Percentiles rank a stretch among this genome's conserved stretches.
Evolutionary conservation across 2,888 invertebrate species (phyloP).

Genomic region (Drosophila percnosoma): DNA sequence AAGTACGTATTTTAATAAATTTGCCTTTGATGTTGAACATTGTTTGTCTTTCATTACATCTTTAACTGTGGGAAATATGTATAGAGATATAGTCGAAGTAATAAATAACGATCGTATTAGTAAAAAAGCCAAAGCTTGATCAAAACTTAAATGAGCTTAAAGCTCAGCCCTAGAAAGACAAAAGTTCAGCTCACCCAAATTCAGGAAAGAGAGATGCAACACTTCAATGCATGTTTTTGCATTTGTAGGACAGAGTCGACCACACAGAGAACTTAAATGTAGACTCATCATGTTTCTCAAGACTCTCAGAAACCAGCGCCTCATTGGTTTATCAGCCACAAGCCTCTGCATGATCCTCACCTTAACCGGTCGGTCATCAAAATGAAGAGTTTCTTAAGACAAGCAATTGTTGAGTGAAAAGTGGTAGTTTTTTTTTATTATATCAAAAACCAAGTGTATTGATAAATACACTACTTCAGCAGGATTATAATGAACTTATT

Average conservation of each 20-base stretch:
- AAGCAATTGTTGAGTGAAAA: constrained; percentile 3
- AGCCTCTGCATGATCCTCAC: background rate
- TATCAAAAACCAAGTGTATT: constrained; percentile 3
- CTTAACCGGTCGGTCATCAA: background rate
- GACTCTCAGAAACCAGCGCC: no score
- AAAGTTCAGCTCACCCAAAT: background rate
- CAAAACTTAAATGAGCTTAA: background rate
- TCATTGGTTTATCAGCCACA: no score
- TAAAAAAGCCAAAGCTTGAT: background rate
- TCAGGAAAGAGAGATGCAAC: background rate
- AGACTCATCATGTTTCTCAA: background rate
- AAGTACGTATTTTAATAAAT: constrained; percentile 47
- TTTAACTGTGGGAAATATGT: background rate
- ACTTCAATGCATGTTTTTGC: no score
- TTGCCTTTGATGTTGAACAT: constrained; percentile 47
- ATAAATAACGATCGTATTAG: background rate
- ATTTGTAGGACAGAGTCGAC: background rate
- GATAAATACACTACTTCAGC: background rate
- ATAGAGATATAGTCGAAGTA: background rate
- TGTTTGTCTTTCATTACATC: background rate
- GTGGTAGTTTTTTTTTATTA: constrained; percentile 6
- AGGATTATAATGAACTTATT: constrained; percentile 6
- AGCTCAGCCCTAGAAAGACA: background rate
- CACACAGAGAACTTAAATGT: background rate
- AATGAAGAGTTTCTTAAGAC: background rate